These are phyloP conservation scores for Acanthisitta chloris DNA, from an alignment of 2,113 vertebrate genomes.

Conservation along the genomic window DNA sequence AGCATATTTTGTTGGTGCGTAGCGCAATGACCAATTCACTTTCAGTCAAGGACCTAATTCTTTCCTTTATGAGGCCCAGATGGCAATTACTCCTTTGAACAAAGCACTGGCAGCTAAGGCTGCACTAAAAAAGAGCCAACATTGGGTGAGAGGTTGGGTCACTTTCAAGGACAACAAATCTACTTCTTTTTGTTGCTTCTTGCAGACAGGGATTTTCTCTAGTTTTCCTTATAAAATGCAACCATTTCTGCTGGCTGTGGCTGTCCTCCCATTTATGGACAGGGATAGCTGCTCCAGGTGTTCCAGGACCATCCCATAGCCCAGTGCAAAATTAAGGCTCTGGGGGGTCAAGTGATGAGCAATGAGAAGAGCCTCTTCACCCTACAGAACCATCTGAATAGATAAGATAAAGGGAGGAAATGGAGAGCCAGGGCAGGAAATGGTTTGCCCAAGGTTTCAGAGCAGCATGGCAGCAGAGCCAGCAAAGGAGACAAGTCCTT, in stretches of 20 bases:
- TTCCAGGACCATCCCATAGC: neutral
- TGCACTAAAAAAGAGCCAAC: neutral
- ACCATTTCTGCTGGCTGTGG: neutral
- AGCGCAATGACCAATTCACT: neutral
- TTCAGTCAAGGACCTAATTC: neutral
- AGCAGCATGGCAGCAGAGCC: neutral
- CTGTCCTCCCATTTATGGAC: neutral
- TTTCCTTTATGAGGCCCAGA: neutral
- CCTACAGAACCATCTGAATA: accelerated
- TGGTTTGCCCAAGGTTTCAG: neutral
- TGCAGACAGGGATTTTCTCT: neutral
- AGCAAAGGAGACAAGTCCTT: neutral
- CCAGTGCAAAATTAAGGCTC: neutral
- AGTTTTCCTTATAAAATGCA: neutral
- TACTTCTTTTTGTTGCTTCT: neutral
- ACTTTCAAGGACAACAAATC: neutral
- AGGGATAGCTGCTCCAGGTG: neutral
- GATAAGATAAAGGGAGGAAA: neutral
- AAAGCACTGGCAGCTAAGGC: neutral
- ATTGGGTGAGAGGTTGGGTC: neutral
- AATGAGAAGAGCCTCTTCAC: neutral
- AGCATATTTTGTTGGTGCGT: neutral
- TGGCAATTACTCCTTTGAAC: neutral
- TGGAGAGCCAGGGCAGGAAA: accelerated
- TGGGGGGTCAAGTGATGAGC: too few species aligned